Percentiles rank a stretch among this genome's conserved stretches.
Evolutionary conservation across 2,888 invertebrate species (phyloP).

Genomic region (Galerucella calmariensis): DNA sequence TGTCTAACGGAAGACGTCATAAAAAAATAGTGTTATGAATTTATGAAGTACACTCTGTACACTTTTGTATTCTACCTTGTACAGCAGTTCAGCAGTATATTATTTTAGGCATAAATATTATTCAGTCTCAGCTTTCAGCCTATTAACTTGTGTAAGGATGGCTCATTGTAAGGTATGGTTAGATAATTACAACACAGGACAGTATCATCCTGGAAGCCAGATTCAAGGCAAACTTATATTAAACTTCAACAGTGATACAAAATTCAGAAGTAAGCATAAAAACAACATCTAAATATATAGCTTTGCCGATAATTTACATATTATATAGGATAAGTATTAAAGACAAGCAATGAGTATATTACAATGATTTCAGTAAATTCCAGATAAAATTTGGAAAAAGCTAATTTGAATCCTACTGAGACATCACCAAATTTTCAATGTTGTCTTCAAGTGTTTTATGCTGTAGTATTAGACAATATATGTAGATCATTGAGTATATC

Average conservation of each 20-base stretch:
- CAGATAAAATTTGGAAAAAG: background rate
- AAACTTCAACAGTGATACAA: slow-evolving; percentile 48
- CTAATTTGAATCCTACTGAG: background rate
- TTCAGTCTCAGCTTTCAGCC: slow-evolving; percentile 1
- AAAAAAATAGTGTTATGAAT: too few species aligned
- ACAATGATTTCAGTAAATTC: too few species aligned
- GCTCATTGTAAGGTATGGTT: slow-evolving; percentile 53
- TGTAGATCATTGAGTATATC: too few species aligned
- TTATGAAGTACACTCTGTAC: too few species aligned
- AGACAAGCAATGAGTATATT: too few species aligned
- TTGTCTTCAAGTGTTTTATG: background rate
- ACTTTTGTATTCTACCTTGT: background rate
- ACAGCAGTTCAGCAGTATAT: background rate
- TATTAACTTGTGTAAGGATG: slow-evolving; percentile 37
- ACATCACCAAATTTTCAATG: too few species aligned
- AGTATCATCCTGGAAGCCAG: slow-evolving; percentile 50
- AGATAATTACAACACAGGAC: slow-evolving; percentile 53
- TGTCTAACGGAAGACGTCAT: too few species aligned
- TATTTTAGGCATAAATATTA: background rate
- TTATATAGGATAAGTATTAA: too few species aligned
- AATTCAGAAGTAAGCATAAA: slow-evolving; percentile 49
- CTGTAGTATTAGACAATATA: background rate
- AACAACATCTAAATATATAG: background rate
- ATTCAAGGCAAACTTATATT: slow-evolving; percentile 52
- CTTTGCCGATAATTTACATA: too few species aligned